phyloP scores from a whole-genome alignment of 1,140 invertebrate species.

The Anadara kagoshimensis region DNA sequence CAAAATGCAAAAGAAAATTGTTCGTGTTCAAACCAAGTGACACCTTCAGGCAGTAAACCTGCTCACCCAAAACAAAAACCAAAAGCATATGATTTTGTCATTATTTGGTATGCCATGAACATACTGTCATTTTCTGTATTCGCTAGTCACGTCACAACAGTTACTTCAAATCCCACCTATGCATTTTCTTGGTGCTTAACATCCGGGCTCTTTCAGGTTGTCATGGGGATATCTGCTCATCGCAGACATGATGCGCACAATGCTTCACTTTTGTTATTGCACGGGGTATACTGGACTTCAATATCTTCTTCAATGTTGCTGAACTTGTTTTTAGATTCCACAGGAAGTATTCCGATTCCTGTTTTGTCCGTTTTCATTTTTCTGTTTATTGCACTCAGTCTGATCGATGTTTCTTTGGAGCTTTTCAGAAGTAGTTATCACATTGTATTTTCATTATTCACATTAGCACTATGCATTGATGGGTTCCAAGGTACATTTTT shows the following conservation, averaged over 20 bases:
- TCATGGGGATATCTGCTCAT: constrained; percentile 44
- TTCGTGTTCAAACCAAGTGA: background rate
- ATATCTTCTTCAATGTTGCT: constrained; percentile 44
- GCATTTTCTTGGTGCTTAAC: constrained; percentile 52
- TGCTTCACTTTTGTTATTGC: constrained; percentile 44
- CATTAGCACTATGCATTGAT: constrained; percentile 45
- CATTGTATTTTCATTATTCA: constrained; percentile 46
- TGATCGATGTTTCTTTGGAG: constrained; percentile 46
- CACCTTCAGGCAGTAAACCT: background rate
- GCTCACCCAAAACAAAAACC: background rate
- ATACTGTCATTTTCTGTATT: constrained; percentile 47
- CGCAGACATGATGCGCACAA: constrained; percentile 38
- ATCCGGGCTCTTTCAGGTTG: constrained; percentile 49
- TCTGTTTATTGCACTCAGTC: constrained; percentile 35
- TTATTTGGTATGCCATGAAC: constrained; percentile 51
- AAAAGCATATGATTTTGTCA: constrained; percentile 1
- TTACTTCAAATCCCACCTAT: constrained; percentile 24
- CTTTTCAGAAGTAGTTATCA: constrained; percentile 50
- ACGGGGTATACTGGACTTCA: constrained; percentile 53
- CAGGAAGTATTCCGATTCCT: constrained; percentile 36
- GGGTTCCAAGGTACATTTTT: constrained; percentile 41
- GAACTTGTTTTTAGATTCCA: constrained; percentile 23
- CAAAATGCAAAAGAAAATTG: background rate
- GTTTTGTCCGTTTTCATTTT: constrained; percentile 47
- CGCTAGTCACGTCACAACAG: constrained; percentile 45